Evolutionary conservation across 2,888 invertebrate genomes (phyloP), one percentile per base, ranked within the genome.

Genomic region (Drosophila ezoana): DNA sequence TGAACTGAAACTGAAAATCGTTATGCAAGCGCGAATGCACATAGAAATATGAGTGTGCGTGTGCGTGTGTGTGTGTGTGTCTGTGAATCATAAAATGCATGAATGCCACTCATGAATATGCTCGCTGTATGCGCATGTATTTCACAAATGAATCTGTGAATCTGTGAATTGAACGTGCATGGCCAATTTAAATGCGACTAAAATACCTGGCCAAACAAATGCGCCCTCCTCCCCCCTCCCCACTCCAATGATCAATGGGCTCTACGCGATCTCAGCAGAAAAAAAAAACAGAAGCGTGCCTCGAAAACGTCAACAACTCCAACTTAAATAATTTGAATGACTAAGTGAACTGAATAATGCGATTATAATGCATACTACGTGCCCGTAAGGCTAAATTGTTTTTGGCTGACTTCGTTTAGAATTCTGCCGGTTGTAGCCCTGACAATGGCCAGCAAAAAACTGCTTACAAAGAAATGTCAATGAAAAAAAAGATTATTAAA

Each of bases 161-260:
- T 57, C 47, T 82, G 87, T 80, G 70, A 69, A 82, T 81, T 67
- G 85, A 84, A 75, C 85, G 87, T 87, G 81, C 72, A 41, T 56
- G 62, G 62, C 69, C 82, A 84, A 87, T 81, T 81, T 77, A 56
- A 72, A 72, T 45, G 66, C 57, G 65, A 43, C 56, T 52, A 58
- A 71, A 76, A 45, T 35, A 49, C 47, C 49, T 72, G 72, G 18
- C 52, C 41, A 57, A 53, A 32, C 32, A 23, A 56, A 72, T 52
- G 48, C 37, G 48, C 18, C n/a, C n/a, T 1, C 18, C 18, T 18
- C 18, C 20, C 20, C 20, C 20, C 23, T 5, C 5, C 41, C 45
- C 35, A 4, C 23, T 51, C 14, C 70, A 56, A 47, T 44, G 53
- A 72, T 65, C 76, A 76, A 72, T 64, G 49, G 49, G 49, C 53